These are phyloP conservation scores for Bhutanitis thaidina DNA, from an alignment of 2,888 invertebrate genomes.

Conservation along the genomic window DNA sequence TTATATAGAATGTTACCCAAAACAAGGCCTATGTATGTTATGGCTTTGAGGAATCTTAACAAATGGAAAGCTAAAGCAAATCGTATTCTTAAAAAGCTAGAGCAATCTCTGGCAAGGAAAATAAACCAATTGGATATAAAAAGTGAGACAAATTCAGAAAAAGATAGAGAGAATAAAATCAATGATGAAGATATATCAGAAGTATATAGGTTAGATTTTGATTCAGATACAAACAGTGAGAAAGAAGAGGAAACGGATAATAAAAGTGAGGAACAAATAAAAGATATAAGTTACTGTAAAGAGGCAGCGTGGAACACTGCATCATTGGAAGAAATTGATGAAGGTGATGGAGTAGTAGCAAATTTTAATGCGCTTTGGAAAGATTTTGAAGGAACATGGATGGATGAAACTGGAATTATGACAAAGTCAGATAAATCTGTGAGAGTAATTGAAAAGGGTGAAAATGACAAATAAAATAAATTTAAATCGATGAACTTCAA, in stretches of 20 bases:
- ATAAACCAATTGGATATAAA: neutral
- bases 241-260: conserved; percentile 7
- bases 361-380: conserved; percentile 32
- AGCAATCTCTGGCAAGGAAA: conserved; percentile 1
- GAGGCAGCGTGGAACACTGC: conserved; percentile 22
- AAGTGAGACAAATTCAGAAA: conserved; percentile 9
- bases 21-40: conserved; percentile 84
- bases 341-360: conserved; percentile 20
- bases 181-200: neutral
- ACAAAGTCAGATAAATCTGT: conserved; percentile 22
- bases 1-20: conserved; percentile 84
- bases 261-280: conserved; percentile 13
- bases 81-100: conserved; percentile 18
- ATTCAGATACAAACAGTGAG: conserved; percentile 16
- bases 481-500: too few species aligned
- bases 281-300: conserved; percentile 21
- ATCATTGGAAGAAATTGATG: conserved; percentile 39
- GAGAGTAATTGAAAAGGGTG: neutral
- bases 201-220: neutral
- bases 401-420: conserved; percentile 41
- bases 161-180: neutral
- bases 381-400: conserved; percentile 36
- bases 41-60: conserved; percentile 79
- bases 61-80: conserved; percentile 44
- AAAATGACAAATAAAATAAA: neutral